Conservation (phyloP, 2,797 vertebrate species). For the Schizopygopsis malacanthus region DNA sequence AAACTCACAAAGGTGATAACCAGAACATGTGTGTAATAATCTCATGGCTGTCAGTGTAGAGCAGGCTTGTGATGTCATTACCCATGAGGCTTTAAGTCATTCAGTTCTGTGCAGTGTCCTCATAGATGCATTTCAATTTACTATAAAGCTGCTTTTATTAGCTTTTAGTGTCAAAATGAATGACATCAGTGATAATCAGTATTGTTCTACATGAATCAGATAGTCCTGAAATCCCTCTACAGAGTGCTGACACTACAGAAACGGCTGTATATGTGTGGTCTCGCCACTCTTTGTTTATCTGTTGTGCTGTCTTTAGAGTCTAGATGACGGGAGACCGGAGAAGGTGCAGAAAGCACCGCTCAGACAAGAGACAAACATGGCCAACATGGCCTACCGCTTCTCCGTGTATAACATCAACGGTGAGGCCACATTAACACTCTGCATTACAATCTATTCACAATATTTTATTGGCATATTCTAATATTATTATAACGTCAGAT, state of each 20-base stretch:
- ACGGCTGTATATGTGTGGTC: neutral
- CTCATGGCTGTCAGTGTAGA: neutral
- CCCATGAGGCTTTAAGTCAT: neutral
- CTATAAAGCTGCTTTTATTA: neutral
- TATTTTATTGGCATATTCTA: neutral
- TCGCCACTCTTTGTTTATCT: conserved; percentile 14
- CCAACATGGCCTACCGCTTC: conserved; percentile 98
- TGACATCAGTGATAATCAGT: neutral
- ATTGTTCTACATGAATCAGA: conserved; percentile 2
- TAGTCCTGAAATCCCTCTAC: neutral
- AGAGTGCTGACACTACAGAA: neutral
- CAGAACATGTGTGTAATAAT: neutral
- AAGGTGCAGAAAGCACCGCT: conserved; percentile 92
- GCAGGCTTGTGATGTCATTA: neutral
- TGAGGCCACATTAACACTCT: conserved; percentile 69
- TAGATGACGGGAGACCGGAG: conserved; percentile 91
- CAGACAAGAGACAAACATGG: conserved; percentile 95
- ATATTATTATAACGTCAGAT: neutral
- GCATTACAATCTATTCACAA: neutral
- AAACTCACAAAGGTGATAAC: conserved; percentile 85
- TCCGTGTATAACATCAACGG: conserved; percentile 99
- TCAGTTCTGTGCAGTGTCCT: neutral
- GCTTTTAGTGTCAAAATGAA: neutral
- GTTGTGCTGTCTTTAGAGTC: conserved; percentile 78
- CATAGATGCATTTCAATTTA: neutral